Evolutionary conservation across 2,113 vertebrate genomes (phyloP).

Genomic region (Hydropotes inermis): DNA sequence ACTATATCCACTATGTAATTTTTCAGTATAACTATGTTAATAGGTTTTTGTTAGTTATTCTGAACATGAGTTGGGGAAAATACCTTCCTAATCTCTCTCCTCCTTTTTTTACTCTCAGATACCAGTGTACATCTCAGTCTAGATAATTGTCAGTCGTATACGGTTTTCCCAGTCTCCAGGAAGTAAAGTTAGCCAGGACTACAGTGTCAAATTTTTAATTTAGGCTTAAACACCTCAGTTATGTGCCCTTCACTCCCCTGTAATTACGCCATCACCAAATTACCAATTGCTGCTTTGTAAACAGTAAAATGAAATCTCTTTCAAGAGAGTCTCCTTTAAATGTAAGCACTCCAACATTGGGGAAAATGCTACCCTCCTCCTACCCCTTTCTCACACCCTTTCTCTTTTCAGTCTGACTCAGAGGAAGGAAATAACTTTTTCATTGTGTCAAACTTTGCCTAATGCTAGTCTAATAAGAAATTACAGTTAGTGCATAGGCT

Average conservation of each 20-base stretch:
- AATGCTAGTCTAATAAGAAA: constrained; percentile 23
- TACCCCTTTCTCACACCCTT: constrained; percentile 18
- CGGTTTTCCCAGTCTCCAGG: neutral
- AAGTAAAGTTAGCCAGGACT: neutral
- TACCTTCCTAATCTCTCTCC: neutral
- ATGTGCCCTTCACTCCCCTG: neutral
- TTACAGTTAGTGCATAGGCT: neutral
- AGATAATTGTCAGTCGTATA: neutral
- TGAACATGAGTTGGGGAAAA: neutral
- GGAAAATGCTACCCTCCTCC: neutral
- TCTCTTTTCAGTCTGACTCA: constrained; percentile 43
- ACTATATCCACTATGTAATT: neutral
- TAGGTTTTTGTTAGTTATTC: neutral
- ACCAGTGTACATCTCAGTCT: neutral
- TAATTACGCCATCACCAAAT: neutral
- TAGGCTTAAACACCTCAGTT: neutral
- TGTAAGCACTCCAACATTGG: neutral
- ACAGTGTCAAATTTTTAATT: neutral
- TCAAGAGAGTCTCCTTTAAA: neutral
- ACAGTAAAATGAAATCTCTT: neutral
- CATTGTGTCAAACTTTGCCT: neutral
- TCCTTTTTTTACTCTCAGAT: neutral
- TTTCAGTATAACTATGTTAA: neutral
- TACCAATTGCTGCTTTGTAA: neutral
- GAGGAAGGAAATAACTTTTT: constrained; percentile 48